phyloP scores from a whole-genome alignment of 2,113 vertebrate species.

The Balaenoptera acutorostrata region DNA sequence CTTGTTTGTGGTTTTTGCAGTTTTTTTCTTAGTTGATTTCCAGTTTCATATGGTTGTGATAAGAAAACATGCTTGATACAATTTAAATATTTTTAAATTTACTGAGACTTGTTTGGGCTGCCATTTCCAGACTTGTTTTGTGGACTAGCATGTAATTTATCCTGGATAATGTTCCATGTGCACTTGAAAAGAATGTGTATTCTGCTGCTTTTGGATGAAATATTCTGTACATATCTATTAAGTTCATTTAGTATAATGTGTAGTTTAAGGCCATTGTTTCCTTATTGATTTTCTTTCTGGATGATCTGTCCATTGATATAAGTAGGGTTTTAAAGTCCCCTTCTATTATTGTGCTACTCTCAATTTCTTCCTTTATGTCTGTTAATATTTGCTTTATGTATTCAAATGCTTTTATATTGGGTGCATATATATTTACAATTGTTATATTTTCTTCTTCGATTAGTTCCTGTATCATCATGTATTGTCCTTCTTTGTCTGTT shows the following conservation, averaged over 20 bases:
- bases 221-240: not conserved
- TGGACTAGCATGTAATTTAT: not conserved
- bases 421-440: not conserved
- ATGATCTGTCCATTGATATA: not conserved
- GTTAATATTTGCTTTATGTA: not conserved
- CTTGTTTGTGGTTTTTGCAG: not conserved
- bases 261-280: not conserved
- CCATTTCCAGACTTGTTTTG: not conserved
- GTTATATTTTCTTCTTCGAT: not conserved
- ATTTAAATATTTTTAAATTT: not conserved
- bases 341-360: not conserved
- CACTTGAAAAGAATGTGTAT: not conserved
- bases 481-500: not conserved
- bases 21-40: not conserved
- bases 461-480: not conserved
- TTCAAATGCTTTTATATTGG: not conserved
- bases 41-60: not conserved
- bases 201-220: not conserved
- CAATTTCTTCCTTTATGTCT: not conserved
- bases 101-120: not conserved
- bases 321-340: not conserved
- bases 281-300: not conserved
- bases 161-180: not conserved
- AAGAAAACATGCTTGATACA: not conserved
- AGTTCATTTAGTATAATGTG: not conserved